Base-by-base conservation (phyloP, 2,113 vertebrate species). In the Pollimyrus isidori region DNA sequence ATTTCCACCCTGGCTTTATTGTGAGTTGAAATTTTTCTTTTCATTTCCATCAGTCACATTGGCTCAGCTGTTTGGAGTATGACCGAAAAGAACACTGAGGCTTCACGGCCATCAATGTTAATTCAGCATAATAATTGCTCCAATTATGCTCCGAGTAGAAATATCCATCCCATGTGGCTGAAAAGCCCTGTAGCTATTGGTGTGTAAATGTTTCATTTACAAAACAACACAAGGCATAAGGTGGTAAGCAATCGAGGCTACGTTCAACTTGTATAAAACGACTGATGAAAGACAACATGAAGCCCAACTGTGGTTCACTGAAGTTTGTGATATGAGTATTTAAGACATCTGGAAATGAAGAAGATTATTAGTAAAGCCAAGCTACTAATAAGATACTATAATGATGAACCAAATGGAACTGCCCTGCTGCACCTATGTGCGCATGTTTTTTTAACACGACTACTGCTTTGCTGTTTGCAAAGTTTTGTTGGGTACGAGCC, bases 401-500 rank as follows among this genome's bases (percentile, higher is more conserved):
- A n/a, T 10, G 45, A 30, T 49, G n/a, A 48, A 86, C 19, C 48
- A 50, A 86, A 86, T 50, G 46, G 73, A 19, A 86, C 45, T 86
- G 23, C 48, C 13, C 9, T 86, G 83, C 7, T 53, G 50, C 48
- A 87, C 4, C 39, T 56, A 21, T 48, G 48, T 49, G 2, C 6
- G 26, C 3, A 6, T 19, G 26, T 52, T 87, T 48, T 52, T 30
- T 19, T 53, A 56, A 52, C 13, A 30, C 11, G 13, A 26, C n/a
- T 53, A n/a, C 26, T 50, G 7, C 87, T 7, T 84, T 30, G 2
- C 21, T 11, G 42, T 21, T 69, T 65, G 5, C 42, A 58, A 7
- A 96, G 95, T 52, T 96, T 94, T 91, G 95, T 92, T 90, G 95
- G 95, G 42, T 96, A 95, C 90, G 84, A 1, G 1, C 76, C 94